phyloP scores from a whole-genome alignment of 2,113 vertebrate genomes.

The Siniperca chuatsi region DNA sequence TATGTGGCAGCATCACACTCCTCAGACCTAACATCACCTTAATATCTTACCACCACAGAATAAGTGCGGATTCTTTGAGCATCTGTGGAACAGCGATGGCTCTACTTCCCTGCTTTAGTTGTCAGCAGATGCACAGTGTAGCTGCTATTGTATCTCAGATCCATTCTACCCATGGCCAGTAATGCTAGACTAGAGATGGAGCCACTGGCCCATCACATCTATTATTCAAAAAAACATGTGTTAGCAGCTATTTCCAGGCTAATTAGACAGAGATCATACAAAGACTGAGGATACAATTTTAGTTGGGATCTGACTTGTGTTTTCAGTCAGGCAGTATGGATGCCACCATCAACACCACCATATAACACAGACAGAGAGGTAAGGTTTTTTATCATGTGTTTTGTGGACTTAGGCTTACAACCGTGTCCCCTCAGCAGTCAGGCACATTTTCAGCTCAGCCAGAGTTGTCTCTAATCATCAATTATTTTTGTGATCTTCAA shows the following conservation, averaged over 20 bases:
- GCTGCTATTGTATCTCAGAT: conserved; percentile 39
- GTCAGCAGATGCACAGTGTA: conserved; percentile 18
- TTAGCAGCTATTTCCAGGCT: conserved; percentile 60
- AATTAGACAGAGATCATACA: conserved; percentile 58
- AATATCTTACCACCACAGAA: conserved; percentile 17
- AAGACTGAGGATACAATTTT: conserved; percentile 42
- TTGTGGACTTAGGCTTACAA: too few species aligned
- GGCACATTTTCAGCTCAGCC: too few species aligned
- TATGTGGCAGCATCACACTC: conserved; percentile 16
- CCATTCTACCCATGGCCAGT: conserved; percentile 30
- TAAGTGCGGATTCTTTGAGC: neutral
- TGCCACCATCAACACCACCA: conserved; percentile 2
- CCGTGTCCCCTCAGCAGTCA: too few species aligned
- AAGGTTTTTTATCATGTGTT: too few species aligned
- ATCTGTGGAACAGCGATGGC: neutral
- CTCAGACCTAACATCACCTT: conserved; percentile 7
- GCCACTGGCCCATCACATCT: conserved; percentile 61
- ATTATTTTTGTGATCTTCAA: too few species aligned
- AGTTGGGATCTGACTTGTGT: conserved; percentile 30
- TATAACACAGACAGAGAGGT: neutral
- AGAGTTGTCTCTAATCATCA: too few species aligned
- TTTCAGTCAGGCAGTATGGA: neutral
- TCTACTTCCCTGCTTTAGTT: conserved; percentile 15
- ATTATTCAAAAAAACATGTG: conserved; percentile 74
- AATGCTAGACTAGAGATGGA: conserved; percentile 42